Evolutionary conservation across 2,113 vertebrate species (phyloP).

Genomic region (Cyprinodon tularosa): DNA sequence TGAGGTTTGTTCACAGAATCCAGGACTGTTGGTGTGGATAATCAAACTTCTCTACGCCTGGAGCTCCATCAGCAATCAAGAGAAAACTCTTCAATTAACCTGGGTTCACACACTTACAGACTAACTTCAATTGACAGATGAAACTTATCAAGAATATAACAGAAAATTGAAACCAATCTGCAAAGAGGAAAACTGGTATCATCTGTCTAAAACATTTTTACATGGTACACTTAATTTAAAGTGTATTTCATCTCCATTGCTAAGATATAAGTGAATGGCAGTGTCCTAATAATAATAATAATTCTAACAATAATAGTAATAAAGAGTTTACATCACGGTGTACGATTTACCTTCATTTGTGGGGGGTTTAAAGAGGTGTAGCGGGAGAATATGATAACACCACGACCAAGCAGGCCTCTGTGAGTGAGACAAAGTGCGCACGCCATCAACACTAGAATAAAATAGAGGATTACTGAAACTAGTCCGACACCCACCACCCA

Average conservation of each 20-base stretch:
- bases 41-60: slow-evolving; percentile 15
- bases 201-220: slow-evolving; percentile 44
- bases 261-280: slow-evolving; percentile 61
- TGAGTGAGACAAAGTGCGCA: slow-evolving; percentile 75
- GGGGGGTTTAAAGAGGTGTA: slow-evolving; percentile 42
- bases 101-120: slow-evolving; percentile 35
- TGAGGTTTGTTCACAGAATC: no score
- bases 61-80: slow-evolving; percentile 28
- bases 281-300: slow-evolving; percentile 44
- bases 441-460: slow-evolving; percentile 74
- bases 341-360: slow-evolving; percentile 49
- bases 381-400: slow-evolving; percentile 69
- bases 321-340: slow-evolving; percentile 34
- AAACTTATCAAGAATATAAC: slow-evolving; percentile 43
- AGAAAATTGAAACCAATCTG: slow-evolving; percentile 36
- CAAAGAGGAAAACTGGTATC: slow-evolving; percentile 36
- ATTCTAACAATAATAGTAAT: slow-evolving; percentile 9
- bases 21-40: slow-evolving; percentile 11
- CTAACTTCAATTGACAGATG: slow-evolving; percentile 50
- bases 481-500: slow-evolving; percentile 58
- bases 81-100: slow-evolving; percentile 31
- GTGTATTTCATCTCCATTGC: slow-evolving; percentile 38
- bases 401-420: slow-evolving; percentile 73
- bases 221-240: slow-evolving; percentile 24
- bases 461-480: slow-evolving; percentile 71